Evolutionary conservation across 2,888 invertebrate species (phyloP), one percentile per base, ranked within the genome.

Genomic region (Coelinius sp.): DNA sequence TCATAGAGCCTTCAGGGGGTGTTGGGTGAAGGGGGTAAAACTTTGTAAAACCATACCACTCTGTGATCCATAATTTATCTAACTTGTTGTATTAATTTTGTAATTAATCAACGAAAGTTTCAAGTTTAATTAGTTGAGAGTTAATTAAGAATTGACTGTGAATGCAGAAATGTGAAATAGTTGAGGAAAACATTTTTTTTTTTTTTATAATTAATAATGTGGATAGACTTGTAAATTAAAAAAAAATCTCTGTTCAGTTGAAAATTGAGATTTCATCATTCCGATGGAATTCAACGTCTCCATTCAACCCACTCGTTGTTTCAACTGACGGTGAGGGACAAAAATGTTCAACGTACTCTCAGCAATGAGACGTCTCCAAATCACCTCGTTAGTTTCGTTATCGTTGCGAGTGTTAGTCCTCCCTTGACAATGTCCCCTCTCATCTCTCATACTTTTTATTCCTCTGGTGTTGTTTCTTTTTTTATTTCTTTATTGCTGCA

Each of bases 351-450:
- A 73, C 76, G 75, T 75, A 77, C 76, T 73, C 76, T 68, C 71
- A 71, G 38, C 68, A 68, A 72, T 71, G 64, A 56, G 72, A 74
- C 17, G 27, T 4, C 77, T 78, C 73, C 79, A 77, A 80, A 81
- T 81, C 81, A 77, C 75, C 78, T 80, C 76, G 76, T 71, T 71
- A 71, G 71, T 67, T 59, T 59, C 59, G 71, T 78, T 79, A 80
- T 79, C 78, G 75, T 76, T 25, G 70, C 77, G 68, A 67, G 41
- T 52, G 59, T 59, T 71, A 56, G 64, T n/a, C 64, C 64, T 52
- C 52, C 17, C 52, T 71, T 73, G 73, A 77, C 74, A 75, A 76
- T 76, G 72, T n/a, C n/a, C 70, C 71, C 35, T 67, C 44, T 73
- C 63, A 35, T 53, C 59, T 44, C 44, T 65, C 52, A 17, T 35